Base-by-base conservation (phyloP, 2,797 vertebrate species). In the Crypturellus tataupa region DNA sequence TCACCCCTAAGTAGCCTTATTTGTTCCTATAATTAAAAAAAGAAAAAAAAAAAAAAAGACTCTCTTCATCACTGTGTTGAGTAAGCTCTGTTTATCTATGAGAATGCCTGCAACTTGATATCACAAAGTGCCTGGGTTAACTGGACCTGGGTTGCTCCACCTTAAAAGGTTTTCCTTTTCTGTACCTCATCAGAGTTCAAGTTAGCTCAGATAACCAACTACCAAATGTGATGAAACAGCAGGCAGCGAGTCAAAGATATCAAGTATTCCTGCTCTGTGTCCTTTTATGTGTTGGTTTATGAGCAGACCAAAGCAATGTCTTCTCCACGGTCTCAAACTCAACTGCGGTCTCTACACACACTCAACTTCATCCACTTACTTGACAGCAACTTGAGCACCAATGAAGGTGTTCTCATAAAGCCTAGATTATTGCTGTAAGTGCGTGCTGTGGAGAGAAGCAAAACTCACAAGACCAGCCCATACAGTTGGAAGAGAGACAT, bases 111-210 rank as follows among this genome's bases (percentile, higher is more conserved):
- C 31, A 63, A 60, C 65, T 72, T 5, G 17, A 3, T 46, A 73
- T 67, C 64, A 51, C 47, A 62, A 53, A 93, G 64, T 3, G 15
- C 63, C 78, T 78, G 46, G 73, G 67, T 49, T 84, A 82, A 60
- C 68, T 25, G 77, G 63, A 70, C 24, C 78, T 11, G 9, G 3
- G 9, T 40, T 79, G 63, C 51, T 85, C 39, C 12, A 1, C n/a
- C 78, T 87, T 68, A 9, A 51, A 62, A 64, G 78, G 56, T 33
- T n/a, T 77, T 91, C 72, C 42, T n/a, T 77, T 91, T 69, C 42
- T 70, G 37, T 55, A 91, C 39, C 29, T 84, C 80, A 29, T 13
- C 23, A 68, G 64, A 85, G 23, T 42, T 49, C 23, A 29, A 31
- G n/a, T 42, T 11, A 44, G 31, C 10, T n/a, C 16, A 70, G 14